A percentile compares a stretch with the other conserved stretches of the same genome.
phyloP scores from a whole-genome alignment of 1,140 invertebrate genomes.

The Neodiprion pinetum region DNA sequence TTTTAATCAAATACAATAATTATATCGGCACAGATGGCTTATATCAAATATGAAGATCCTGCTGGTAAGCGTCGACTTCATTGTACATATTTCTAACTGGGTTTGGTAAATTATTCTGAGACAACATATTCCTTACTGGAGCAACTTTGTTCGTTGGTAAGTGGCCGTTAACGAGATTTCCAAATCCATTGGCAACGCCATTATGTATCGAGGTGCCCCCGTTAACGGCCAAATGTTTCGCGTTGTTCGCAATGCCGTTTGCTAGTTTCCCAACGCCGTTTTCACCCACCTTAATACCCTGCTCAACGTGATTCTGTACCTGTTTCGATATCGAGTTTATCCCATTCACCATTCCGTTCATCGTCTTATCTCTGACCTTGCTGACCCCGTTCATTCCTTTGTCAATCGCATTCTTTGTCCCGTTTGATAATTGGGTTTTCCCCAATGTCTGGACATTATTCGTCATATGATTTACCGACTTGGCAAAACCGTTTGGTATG shows the following conservation, averaged over 20 bases:
- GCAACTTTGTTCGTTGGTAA: slow-evolving; percentile 43
- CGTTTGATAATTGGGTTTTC: not conserved
- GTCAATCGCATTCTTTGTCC: not conserved
- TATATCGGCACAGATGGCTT: too few species aligned
- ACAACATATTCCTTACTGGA: slow-evolving; percentile 35
- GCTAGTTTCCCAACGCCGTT: slow-evolving; percentile 26
- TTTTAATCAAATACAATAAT: not conserved
- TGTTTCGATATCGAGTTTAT: slow-evolving; percentile 14
- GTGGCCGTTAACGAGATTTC: slow-evolving; percentile 47
- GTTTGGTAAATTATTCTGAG: slow-evolving; percentile 32
- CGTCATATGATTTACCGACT: not conserved
- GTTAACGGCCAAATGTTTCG: slow-evolving; percentile 29
- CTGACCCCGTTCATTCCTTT: not conserved
- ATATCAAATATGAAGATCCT: slow-evolving; percentile 49
- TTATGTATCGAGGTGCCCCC: slow-evolving; percentile 46
- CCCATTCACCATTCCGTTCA: not conserved
- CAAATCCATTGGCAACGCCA: slow-evolving; percentile 47
- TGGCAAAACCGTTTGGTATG: not conserved
- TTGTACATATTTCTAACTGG: slow-evolving; percentile 54
- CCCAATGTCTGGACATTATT: not conserved
- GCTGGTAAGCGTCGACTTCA: slow-evolving; percentile 49
- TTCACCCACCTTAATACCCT: slow-evolving; percentile 7
- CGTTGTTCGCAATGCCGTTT: slow-evolving; percentile 42
- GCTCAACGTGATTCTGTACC: slow-evolving; percentile 6
- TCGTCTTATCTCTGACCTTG: not conserved